A percentile compares a stretch with the other conserved stretches of the same genome.
Conservation (phyloP, 2,797 vertebrate genomes). For the Discoglossus pictus region DNA sequence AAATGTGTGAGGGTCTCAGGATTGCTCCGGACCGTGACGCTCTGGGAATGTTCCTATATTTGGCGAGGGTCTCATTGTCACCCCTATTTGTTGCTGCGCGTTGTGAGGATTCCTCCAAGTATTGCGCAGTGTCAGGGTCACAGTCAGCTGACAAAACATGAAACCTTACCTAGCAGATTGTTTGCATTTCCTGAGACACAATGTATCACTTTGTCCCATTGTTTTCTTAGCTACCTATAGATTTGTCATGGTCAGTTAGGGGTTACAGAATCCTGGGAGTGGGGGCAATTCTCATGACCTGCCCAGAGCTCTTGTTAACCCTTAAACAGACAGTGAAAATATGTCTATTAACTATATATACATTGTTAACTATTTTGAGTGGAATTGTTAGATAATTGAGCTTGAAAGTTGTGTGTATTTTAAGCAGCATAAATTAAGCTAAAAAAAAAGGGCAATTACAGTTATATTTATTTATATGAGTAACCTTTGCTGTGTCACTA, state of each 20-base stretch:
- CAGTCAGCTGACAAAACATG: constrained; percentile 34
- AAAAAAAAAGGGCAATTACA: no score
- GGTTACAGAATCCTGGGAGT: no score
- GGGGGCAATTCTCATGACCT: no score
- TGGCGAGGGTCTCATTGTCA: constrained; percentile 9
- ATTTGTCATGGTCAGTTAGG: constrained; percentile 23
- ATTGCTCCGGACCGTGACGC: constrained; percentile 23
- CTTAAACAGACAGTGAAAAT: no score
- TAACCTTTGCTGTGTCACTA: no score
- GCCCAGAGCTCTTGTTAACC: no score
- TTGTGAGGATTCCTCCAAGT: constrained; percentile 4
- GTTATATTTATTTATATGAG: no score
- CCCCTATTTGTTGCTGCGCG: constrained; percentile 1
- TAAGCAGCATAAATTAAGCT: no score
- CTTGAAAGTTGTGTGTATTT: no score
- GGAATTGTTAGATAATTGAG: no score
- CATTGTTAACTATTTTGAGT: no score
- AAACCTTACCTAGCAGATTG: constrained; percentile 30
- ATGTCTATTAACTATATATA: no score
- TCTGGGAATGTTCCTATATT: background rate
- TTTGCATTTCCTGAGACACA: background rate
- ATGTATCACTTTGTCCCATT: constrained; percentile 23
- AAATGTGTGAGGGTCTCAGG: background rate
- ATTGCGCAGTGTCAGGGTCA: background rate
- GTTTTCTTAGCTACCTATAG: constrained; percentile 13